Evolutionary conservation across 2,888 invertebrate species (phyloP).

Genomic region (Drosophila pseudotalamancana): DNA sequence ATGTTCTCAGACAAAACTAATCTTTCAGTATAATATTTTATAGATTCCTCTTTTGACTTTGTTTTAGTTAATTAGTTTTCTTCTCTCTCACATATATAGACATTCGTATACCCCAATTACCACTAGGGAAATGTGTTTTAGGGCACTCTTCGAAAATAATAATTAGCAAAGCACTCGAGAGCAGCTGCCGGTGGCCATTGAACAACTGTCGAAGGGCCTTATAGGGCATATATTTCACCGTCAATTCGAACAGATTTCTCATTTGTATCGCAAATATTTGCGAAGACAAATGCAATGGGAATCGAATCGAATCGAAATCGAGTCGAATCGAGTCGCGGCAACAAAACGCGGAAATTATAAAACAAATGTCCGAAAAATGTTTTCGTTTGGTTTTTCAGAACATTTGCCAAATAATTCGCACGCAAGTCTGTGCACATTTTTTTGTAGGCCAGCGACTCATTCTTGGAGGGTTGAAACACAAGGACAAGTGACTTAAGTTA

Average conservation of each 20-base stretch:
- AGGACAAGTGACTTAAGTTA: not conserved
- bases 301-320: conserved; percentile 22
- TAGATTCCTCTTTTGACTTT: too few species aligned
- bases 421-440: conserved; percentile 82
- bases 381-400: conserved; percentile 57
- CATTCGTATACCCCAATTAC: not conserved
- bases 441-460: not conserved
- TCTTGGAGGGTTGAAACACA: conserved; percentile 50
- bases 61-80: not conserved
- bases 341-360: conserved; percentile 58
- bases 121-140: not conserved
- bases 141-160: conserved; percentile 11
- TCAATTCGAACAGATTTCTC: conserved; percentile 71
- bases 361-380: conserved; percentile 76
- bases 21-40: too few species aligned
- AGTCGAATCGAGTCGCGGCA: conserved; percentile 13
- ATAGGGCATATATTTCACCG: conserved; percentile 4
- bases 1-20: too few species aligned
- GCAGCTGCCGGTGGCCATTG: conserved; percentile 62
- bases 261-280: conserved; percentile 79
- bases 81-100: too few species aligned
- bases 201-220: conserved; percentile 61
- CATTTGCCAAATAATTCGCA: conserved; percentile 82
- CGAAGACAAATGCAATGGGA: conserved; percentile 56
- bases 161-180: conserved; percentile 58